These are phyloP conservation scores for Lytechinus pictus DNA, from an alignment of 35 echinoderm and acorn worm genomes.

Conservation along the genomic window DNA sequence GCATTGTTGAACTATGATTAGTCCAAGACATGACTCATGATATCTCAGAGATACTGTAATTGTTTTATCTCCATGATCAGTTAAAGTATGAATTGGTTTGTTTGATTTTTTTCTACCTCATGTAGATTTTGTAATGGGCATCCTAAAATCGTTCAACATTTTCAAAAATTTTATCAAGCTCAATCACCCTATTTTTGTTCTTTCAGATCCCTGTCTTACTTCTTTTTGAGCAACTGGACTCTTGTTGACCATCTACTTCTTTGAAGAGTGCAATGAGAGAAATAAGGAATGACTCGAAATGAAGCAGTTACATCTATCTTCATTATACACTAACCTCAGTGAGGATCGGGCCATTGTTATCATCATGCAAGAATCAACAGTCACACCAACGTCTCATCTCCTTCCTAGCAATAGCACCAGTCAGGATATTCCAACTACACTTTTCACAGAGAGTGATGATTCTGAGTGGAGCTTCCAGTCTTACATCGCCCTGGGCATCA, in stretches of 20 bases:
- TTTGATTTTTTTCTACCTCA: neutral
- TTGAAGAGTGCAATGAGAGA: neutral
- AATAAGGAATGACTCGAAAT: conserved; percentile 17
- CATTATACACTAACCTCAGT: conserved; percentile 20
- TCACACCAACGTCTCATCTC: conserved; percentile 14
- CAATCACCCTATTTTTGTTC: neutral
- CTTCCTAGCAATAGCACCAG: neutral
- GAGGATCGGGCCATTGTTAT: neutral
- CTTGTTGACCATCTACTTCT: neutral
- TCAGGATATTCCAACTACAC: neutral
- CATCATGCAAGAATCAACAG: conserved; percentile 45
- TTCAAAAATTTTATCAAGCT: neutral
- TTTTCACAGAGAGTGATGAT: neutral
- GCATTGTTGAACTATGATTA: neutral
- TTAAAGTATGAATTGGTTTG: neutral
- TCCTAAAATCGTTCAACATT: neutral
- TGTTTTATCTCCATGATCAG: neutral
- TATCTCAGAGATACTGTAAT: neutral
- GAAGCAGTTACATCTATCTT: conserved; percentile 32
- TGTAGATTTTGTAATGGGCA: neutral
- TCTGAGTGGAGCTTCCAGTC: neutral
- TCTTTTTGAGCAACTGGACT: neutral
- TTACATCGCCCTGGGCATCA: conserved; percentile 42
- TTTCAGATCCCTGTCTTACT: neutral
- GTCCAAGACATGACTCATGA: neutral